These are phyloP conservation scores for Eueides isabella DNA, from an alignment of 1,140 invertebrate genomes.

Conservation along the genomic window DNA sequence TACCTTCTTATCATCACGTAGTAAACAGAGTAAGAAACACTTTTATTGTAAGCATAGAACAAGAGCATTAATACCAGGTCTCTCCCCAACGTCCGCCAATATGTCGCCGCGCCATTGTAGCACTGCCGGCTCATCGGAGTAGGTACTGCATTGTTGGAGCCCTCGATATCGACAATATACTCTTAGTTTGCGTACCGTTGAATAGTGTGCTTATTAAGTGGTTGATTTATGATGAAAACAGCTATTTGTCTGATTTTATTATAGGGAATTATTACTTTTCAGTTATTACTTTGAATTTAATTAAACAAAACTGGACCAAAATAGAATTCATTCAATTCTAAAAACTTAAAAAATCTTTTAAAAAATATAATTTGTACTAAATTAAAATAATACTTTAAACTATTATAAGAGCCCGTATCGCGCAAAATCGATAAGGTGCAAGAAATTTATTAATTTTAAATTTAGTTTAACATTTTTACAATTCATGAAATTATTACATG, in stretches of 20 bases:
- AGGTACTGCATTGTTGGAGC: background rate
- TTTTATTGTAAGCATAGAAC: conserved; percentile 2
- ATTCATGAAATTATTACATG: no score
- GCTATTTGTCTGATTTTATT: background rate
- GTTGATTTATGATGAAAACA: background rate
- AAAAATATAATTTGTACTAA: no score
- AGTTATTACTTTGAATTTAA: no score
- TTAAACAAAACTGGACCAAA: background rate
- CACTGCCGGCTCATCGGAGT: background rate
- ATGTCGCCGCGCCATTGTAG: conserved; percentile 4
- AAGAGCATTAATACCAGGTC: background rate
- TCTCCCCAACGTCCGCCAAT: conserved; percentile 3
- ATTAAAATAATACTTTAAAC: no score
- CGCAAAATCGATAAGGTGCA: no score
- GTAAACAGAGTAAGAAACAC: background rate
- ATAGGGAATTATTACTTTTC: background rate
- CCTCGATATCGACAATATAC: background rate
- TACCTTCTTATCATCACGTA: background rate
- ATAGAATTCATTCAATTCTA: no score
- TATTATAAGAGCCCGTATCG: no score
- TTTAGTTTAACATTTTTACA: no score
- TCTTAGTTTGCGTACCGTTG: background rate
- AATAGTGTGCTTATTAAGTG: background rate
- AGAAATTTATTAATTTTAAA: no score
- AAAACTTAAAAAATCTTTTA: no score